Percentiles rank a stretch among this genome's conserved stretches.
Conservation (phyloP, 2,797 vertebrate genomes). For the Spatula versicolor region DNA sequence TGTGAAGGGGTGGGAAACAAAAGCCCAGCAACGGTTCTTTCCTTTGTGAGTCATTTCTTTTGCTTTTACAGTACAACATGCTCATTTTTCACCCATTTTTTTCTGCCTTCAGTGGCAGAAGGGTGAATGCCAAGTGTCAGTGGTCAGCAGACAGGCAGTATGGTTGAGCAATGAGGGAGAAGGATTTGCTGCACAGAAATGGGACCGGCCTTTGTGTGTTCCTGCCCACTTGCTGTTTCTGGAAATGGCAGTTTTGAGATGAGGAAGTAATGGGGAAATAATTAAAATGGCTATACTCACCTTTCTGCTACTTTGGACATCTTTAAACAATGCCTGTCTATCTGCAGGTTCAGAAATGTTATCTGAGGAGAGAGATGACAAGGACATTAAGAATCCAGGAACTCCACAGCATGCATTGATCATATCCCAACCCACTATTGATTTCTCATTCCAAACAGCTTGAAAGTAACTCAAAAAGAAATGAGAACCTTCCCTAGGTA, state of each 20-base stretch:
- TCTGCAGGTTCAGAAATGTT: slow-evolving; percentile 91
- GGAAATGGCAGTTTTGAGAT: background rate
- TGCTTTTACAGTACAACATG: background rate
- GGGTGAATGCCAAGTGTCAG: background rate
- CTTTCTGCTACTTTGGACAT: slow-evolving; percentile 99
- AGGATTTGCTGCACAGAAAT: background rate
- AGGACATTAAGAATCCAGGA: slow-evolving; percentile 35
- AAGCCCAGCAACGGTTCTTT: background rate
- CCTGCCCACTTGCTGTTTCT: background rate
- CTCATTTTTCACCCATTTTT: slow-evolving; percentile 6
- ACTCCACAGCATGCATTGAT: background rate
- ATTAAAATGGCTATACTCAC: slow-evolving; percentile 73
- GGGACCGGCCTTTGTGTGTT: background rate
- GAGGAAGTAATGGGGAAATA: background rate
- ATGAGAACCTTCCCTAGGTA: slow-evolving; percentile 41
- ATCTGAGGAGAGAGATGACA: slow-evolving; percentile 84
- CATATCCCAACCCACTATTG: background rate
- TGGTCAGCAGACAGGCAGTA: background rate
- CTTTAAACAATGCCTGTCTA: slow-evolving; percentile 97
- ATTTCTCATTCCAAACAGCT: slow-evolving; percentile 35
- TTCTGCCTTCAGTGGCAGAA: background rate
- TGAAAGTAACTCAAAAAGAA: slow-evolving; percentile 36
- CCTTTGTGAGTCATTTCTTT: background rate
- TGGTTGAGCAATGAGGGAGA: background rate
- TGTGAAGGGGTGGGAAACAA: background rate